Evolutionary conservation across 1,140 invertebrate species (phyloP), one percentile per base, ranked within the genome.

Genomic region (Monomorium pharaonis): DNA sequence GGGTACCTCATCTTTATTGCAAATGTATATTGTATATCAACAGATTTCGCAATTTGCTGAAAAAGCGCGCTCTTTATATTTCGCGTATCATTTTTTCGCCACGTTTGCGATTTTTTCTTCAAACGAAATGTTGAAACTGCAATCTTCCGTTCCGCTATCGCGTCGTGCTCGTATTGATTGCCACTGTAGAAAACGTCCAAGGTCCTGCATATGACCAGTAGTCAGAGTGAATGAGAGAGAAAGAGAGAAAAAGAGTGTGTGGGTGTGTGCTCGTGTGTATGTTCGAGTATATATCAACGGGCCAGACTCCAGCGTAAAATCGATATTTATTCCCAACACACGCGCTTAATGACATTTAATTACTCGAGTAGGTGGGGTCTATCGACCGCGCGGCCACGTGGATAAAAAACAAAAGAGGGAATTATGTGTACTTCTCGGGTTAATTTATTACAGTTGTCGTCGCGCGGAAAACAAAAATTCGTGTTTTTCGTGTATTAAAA

Each of bases 251-350:
- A 16, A 62, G 9, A 47, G 5, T 18, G 9, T 37, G 24, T 21
- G 18, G 30, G 12, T 30, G 3, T 51, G 12, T 58, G 7, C n/a
- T n/a, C 49, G 21, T 27, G 24, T 12, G 10, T 65, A 16, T 86
- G 63, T n/a, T n/a, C n/a, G n/a, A n/a, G n/a, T 89, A 67, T 76
- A 81, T 70, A 72, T 90, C 58, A 81, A 90, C 69, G 24, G 67
- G 74, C 86, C 58, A 54, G 69, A 44, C 65, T 65, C 30, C 58
- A 58, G 62, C 80, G 75, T 67, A 75, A 85, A 89, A 90, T 90
- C 89, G 88, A 90, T 90, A 89, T 90, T 89, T 90, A 90, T 90
- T 89, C 85, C 88, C 85, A 76, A 89, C 63, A 67, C 37, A 67
- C 78, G 74, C 70, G 67, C 58, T 76, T 84, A 89, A 89, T 89